A percentile compares a stretch with the other conserved stretches of the same genome.
These are phyloP conservation scores for Terebella lapidaria DNA, from an alignment of 2,888 invertebrate genomes.

Conservation along the genomic window DNA sequence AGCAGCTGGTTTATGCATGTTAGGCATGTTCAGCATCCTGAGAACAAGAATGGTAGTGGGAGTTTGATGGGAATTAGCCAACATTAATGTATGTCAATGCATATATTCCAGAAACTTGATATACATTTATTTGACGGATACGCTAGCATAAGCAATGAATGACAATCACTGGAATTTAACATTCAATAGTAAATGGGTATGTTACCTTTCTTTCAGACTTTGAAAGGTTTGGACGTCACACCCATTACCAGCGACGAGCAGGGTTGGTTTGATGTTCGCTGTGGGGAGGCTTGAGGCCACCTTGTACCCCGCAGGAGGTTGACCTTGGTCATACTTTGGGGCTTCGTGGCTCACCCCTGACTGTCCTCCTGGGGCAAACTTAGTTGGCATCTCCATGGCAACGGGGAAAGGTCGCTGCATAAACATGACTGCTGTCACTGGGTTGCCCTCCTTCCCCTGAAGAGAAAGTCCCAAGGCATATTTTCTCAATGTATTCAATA, in stretches of 20 bases:
- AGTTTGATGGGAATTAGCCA: no score
- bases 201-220: no score
- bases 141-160: no score
- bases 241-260: constrained; percentile 5
- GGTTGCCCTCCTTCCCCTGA: constrained; percentile 18
- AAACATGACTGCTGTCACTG: constrained; percentile 42
- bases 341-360: not conserved
- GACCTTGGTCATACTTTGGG: not conserved
- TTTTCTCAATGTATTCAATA: no score
- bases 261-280: constrained; percentile 14
- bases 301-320: constrained; percentile 8
- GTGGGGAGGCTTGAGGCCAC: constrained; percentile 19
- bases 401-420: constrained; percentile 32
- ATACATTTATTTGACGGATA: no score
- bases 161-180: no score
- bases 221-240: no score
- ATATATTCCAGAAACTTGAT: no score
- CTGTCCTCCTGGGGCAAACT: constrained; percentile 4
- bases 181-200: no score
- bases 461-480: no score
- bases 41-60: constrained; percentile 3
- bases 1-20: not conserved
- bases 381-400: constrained; percentile 31
- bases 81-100: no score
- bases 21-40: constrained; percentile 14